phyloP scores from a whole-genome alignment of 1,140 invertebrate genomes.

The Hycleus phaleratus region DNA sequence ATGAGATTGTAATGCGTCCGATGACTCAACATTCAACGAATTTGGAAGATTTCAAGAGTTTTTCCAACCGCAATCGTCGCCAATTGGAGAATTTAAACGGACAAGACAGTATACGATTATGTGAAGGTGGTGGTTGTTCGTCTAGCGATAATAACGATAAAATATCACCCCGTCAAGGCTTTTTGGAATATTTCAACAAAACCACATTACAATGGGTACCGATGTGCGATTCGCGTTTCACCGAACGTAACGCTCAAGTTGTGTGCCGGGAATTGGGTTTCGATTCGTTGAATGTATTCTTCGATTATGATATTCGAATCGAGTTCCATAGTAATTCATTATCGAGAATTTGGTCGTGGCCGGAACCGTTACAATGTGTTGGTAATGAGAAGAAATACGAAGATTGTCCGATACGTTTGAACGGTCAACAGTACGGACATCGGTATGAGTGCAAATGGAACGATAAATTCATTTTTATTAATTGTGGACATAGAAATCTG shows the following conservation, averaged over 20 bases:
- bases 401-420: conserved; percentile 81
- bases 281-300: conserved; percentile 80
- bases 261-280: conserved; percentile 91
- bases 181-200: conserved; percentile 90
- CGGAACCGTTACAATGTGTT: conserved; percentile 77
- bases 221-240: conserved; percentile 92
- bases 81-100: conserved; percentile 46
- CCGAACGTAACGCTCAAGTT: conserved; percentile 88
- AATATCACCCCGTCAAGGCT: conserved; percentile 60
- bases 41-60: conserved; percentile 38
- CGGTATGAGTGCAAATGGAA: conserved; percentile 80
- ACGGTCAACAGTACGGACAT: conserved; percentile 81
- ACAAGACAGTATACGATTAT: conserved; percentile 57
- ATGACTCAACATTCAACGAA: conserved; percentile 38
- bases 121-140: conserved; percentile 62
- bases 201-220: conserved; percentile 96
- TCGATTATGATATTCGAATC: conserved; percentile 68
- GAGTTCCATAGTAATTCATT: conserved; percentile 79
- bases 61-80: conserved; percentile 31
- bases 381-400: conserved; percentile 79
- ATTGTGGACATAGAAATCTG: conserved; percentile 76
- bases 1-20: conserved; percentile 81
- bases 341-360: conserved; percentile 87
- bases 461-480: conserved; percentile 86
- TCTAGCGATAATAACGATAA: conserved; percentile 40